phyloP scores from a whole-genome alignment of 2,113 vertebrate genomes.

The Monopterus albus region DNA sequence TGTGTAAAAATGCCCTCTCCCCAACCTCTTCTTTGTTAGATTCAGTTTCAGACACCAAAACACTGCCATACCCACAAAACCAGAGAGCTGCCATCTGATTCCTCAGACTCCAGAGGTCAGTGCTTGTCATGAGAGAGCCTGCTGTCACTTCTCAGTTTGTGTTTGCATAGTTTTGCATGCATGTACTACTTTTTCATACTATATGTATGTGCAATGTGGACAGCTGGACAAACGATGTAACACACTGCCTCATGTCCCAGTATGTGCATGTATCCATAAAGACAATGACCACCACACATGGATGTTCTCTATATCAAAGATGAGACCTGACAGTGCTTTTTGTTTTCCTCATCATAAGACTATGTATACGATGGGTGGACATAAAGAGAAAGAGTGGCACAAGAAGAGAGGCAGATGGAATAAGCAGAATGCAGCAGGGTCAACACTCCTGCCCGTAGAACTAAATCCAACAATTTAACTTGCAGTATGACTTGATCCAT shows the following conservation, averaged over 20 bases:
- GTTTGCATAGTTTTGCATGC: background rate
- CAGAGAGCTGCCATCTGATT: conserved; percentile 26
- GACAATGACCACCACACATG: background rate
- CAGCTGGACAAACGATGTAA: no score
- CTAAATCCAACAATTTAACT: no score
- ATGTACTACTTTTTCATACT: no score
- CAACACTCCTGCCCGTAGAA: no score
- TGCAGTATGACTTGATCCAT: no score
- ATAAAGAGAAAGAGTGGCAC: background rate
- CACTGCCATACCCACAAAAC: background rate
- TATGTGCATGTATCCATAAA: no score
- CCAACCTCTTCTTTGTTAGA: conserved; percentile 18
- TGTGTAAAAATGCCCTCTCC: conserved; percentile 26
- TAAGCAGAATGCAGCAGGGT: no score
- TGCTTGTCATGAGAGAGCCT: background rate
- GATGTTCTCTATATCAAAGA: no score
- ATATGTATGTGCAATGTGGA: no score
- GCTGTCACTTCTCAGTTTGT: background rate
- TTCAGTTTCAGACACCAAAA: conserved; percentile 19
- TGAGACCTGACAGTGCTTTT: no score
- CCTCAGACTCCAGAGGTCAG: conserved; percentile 21
- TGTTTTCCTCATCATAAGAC: no score
- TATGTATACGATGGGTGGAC: background rate
- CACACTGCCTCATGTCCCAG: no score
- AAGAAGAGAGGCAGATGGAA: background rate